These are phyloP conservation scores for Encarsia formosa DNA, from an alignment of 2,888 invertebrate genomes.

Conservation along the genomic window DNA sequence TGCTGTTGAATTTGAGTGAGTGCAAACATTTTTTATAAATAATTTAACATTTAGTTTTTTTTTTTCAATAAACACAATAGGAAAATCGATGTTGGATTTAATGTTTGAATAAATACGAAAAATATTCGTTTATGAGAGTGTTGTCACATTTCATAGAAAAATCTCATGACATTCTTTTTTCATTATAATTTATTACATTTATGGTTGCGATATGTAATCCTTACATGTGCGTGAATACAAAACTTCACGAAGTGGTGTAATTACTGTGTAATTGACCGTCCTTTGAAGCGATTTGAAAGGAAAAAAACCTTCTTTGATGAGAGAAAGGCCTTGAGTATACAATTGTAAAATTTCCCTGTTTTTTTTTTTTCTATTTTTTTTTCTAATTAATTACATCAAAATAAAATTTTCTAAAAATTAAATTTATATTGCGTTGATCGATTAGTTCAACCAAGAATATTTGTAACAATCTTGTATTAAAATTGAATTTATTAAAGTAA, in stretches of 20 bases:
- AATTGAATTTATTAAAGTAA: too few species aligned
- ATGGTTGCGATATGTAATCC: conserved; percentile 11
- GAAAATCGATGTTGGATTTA: conserved; percentile 21
- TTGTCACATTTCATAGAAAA: conserved; percentile 16
- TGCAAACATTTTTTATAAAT: conserved; percentile 24
- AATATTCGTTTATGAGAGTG: conserved; percentile 4
- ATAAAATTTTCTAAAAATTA: too few species aligned
- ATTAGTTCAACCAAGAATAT: too few species aligned
- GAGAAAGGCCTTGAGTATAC: conserved; percentile 27
- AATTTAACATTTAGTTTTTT: conserved; percentile 20
- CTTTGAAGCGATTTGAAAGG: conserved; percentile 14
- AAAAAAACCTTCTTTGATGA: conserved; percentile 24
- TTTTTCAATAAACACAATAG: conserved; percentile 23
- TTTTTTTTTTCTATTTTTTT: too few species aligned
- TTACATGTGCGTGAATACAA: conserved; percentile 20
- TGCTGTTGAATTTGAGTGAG: conserved; percentile 26
- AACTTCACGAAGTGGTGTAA: conserved; percentile 28
- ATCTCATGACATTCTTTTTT: conserved; percentile 23
- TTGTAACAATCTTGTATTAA: too few species aligned
- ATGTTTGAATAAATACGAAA: conserved; percentile 14
- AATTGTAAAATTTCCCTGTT: conserved; percentile 16
- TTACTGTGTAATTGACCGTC: conserved; percentile 29
- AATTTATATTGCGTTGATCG: too few species aligned
- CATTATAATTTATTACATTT: conserved; percentile 6
- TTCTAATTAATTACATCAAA: too few species aligned